Evolutionary conservation across 2,888 invertebrate genomes (phyloP).

Genomic region (Drosophila mimetica): DNA sequence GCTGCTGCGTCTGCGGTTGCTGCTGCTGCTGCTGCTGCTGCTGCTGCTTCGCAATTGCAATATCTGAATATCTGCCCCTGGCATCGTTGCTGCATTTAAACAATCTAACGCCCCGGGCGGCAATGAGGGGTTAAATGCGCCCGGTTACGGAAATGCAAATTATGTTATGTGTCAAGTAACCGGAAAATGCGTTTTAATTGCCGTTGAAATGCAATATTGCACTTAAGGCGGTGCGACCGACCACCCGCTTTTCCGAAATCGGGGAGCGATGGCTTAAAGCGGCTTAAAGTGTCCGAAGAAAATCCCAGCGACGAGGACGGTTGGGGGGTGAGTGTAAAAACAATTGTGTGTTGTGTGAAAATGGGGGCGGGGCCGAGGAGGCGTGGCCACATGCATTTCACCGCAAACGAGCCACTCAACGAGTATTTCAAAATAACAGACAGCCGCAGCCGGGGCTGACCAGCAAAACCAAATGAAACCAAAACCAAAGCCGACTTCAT

Average conservation of each 20-base stretch:
- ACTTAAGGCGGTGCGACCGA: too few relatives aligned
- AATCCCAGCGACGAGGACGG: too few relatives aligned
- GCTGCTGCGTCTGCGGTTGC: constrained; percentile 53
- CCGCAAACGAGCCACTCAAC: constrained; percentile 79
- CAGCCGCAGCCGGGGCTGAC: constrained; percentile 62
- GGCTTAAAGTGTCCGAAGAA: constrained; percentile 7
- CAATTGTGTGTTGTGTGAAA: constrained; percentile 18
- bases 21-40: constrained; percentile 54
- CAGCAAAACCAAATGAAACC: constrained; percentile 64
- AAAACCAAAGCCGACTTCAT: constrained; percentile 77
- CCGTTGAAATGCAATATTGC: constrained; percentile 76
- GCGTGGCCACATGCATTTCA: constrained; percentile 65
- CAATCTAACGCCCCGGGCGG: constrained; percentile 57
- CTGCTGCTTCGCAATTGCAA: constrained; percentile 15
- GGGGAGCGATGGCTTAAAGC: background rate
- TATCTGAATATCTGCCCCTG: constrained; percentile 40
- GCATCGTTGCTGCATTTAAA: constrained; percentile 72
- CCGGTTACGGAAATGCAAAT: constrained; percentile 81
- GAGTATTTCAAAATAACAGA: constrained; percentile 79
- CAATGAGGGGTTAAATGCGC: constrained; percentile 15
- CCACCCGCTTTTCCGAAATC: too few relatives aligned
- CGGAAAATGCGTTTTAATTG: constrained; percentile 84
- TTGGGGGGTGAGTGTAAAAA: background rate
- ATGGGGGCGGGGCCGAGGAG: too few relatives aligned
- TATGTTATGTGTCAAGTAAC: constrained; percentile 84